Base-by-base conservation (phyloP, 1,140 invertebrate genomes). In the Drosophila pruinosa region DNA sequence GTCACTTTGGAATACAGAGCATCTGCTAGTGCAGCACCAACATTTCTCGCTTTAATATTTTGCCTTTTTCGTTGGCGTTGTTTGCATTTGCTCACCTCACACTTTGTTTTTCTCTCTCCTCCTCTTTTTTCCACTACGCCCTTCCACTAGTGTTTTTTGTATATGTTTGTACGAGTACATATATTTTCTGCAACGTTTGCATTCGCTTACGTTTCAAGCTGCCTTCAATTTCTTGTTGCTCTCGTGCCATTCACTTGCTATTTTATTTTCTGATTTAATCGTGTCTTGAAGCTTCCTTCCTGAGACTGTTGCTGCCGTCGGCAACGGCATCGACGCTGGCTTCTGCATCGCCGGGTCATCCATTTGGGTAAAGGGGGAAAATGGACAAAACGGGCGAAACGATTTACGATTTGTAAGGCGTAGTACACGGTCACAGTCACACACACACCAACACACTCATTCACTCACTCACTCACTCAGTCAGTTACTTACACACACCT, bases 181-280 rank as follows among this genome's bases (percentile, higher is more conserved):
- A 52, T 26, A 14, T 72, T 58, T 69, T 54, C 50, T 70, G 59
- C 62, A 69, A 62, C 72, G 76, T 69, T 76, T 73, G 64, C 74
- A 69, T 72, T 72, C 69, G 50, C 47, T 48, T 64, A 52, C 41
- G 34, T 38, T 74, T 57, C 71, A 36, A 67, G 54, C 39, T 72
- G 63, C 69, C 53, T 67, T 72, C 69, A 68, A 72, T 72, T 72
- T 72, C 65, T 73, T 63, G 71, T 57, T 70, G 65, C 65, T 71
- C 63, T 61, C 53, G 68, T 59, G 70, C 53, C 71, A 52, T 67
- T 62, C 62, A 69, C 39, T 83, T 88, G 81, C 82, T 86, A 72
- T 85, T 85, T 85, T 85, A 86, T 85, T 85, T 81, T 81, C 81
- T 71, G 81, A 85, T 85, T 85, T 85, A 85, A 85, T 85, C 81